Evolutionary conservation across 2,113 vertebrate genomes (phyloP).

Genomic region (Amphiprion ocellaris): DNA sequence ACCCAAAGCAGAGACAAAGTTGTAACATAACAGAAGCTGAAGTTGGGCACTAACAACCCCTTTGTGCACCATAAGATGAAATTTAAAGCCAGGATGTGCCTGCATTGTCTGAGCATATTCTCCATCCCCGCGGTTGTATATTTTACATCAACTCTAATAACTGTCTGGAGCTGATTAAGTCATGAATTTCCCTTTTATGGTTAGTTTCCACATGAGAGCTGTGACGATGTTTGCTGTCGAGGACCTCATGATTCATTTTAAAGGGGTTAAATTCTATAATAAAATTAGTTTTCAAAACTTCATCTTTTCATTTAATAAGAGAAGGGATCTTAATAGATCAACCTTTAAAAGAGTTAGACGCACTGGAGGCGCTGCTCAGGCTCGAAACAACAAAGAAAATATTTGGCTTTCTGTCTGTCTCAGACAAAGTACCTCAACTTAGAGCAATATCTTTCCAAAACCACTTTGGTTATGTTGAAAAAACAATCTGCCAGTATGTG

Average conservation of each 20-base stretch:
- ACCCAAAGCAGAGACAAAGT: constrained; percentile 20
- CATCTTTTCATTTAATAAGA: neutral
- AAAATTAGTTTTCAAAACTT: neutral
- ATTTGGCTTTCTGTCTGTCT: constrained; percentile 62
- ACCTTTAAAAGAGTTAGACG: constrained; percentile 7
- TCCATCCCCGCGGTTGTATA: constrained; percentile 21
- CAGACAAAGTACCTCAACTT: constrained; percentile 55
- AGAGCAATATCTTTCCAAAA: constrained; percentile 58
- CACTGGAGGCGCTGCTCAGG: neutral
- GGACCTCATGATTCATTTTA: constrained; percentile 12
- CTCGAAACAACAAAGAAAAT: constrained; percentile 56
- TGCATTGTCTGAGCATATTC: constrained; percentile 19
- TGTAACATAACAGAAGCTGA: constrained; percentile 33
- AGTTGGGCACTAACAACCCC: constrained; percentile 43
- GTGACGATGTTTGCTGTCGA: neutral
- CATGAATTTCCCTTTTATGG: constrained; percentile 2
- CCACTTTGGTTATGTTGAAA: constrained; percentile 55
- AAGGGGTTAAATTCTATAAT: neutral
- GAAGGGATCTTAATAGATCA: neutral
- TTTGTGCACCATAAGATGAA: constrained; percentile 42
- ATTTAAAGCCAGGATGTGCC: constrained; percentile 14
- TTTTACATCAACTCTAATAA: constrained; percentile 5
- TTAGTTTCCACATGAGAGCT: neutral
- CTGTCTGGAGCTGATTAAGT: neutral
- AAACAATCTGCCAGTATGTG: constrained; percentile 40